Base-by-base conservation (phyloP, 2,888 invertebrate genomes). In the Leucophenga maculata region DNA sequence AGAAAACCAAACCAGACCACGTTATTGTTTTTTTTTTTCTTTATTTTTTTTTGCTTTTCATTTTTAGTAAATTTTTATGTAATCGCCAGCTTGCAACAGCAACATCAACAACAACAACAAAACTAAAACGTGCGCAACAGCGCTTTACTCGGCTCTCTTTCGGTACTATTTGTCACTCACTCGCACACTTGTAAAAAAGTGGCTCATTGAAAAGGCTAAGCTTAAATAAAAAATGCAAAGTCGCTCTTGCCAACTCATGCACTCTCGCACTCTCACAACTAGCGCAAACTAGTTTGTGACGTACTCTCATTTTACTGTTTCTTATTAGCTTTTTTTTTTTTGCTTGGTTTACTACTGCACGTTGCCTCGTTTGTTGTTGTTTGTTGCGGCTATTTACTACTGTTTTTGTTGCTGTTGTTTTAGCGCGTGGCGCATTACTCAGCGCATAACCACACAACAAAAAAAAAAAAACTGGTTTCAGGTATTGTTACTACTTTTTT, bases 241-340 rank as follows among this genome's bases (percentile, higher is more conserved):
- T 39, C 60, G 68, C 57, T 59, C 26, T 26, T 2, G 26, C 26
- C 26, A 67, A 68, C 54, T 65, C 22, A 64, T 65, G 46, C 54
- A 64, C 14, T 54, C 52, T 62, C 66, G 39, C 16, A 22, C 65
- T 44, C 14, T 13, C 55, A 20, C 20, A 18, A 55, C 8, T 22
- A 57, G 60, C 72, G 69, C 54, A 75, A 81, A 80, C 80, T 77
- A 66, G 80, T 80, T 80, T 83, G 77, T 80, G 80, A 80, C 80
- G 80, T 83, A 65, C 64, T 68, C 67, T 68, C 67, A 54, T 70
- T 50, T 26, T 26, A 60, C 50, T 70, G 68, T 73, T 64, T 64
- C 60, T 70, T 57, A n/a, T n/a, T n/a, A n/a, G n/a, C n/a, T 57
- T 52, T 16, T 26, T 46, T 50, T 9, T 55, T 55, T 20, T 55